Evolutionary conservation across 1,140 invertebrate genomes (phyloP).

Genomic region (Caenorhabditis tropicalis): DNA sequence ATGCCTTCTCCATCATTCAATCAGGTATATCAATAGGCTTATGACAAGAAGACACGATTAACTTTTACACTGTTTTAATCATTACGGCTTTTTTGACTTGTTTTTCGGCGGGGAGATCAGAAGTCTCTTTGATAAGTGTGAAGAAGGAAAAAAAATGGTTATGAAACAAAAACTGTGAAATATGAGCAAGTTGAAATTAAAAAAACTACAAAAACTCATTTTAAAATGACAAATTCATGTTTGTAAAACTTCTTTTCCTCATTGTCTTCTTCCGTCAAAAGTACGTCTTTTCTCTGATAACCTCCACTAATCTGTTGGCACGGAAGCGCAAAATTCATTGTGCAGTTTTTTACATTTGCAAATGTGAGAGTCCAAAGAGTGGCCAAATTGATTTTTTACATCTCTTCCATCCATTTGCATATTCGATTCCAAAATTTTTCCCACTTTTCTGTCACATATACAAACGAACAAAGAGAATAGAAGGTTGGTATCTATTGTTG

Average conservation of each 20-base stretch:
- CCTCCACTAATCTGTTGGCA: constrained; percentile 17
- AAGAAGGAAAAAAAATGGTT: neutral
- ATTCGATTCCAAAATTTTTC: neutral
- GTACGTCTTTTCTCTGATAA: neutral
- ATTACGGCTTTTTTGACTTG: neutral
- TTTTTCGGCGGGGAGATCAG: neutral
- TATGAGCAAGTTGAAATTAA: neutral
- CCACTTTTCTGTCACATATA: too few species aligned
- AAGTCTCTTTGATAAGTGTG: neutral
- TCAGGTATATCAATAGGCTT: constrained; percentile 30
- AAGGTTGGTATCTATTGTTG: constrained; percentile 17
- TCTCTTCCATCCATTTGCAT: neutral
- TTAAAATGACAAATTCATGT: too few species aligned
- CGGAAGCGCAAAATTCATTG: neutral
- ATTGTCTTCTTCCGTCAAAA: neutral
- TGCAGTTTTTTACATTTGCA: neutral
- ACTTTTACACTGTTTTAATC: constrained; percentile 21
- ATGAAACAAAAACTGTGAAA: neutral
- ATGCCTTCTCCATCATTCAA: neutral
- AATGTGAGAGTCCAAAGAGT: constrained; percentile 37
- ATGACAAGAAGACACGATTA: constrained; percentile 3
- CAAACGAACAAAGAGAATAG: neutral
- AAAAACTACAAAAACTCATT: too few species aligned
- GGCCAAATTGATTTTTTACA: neutral
- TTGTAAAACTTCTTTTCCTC: constrained; percentile 20